Evolutionary conservation across 2,888 invertebrate genomes (phyloP), one percentile per base, ranked within the genome.

Genomic region (Melikaiella ostensackeni): DNA sequence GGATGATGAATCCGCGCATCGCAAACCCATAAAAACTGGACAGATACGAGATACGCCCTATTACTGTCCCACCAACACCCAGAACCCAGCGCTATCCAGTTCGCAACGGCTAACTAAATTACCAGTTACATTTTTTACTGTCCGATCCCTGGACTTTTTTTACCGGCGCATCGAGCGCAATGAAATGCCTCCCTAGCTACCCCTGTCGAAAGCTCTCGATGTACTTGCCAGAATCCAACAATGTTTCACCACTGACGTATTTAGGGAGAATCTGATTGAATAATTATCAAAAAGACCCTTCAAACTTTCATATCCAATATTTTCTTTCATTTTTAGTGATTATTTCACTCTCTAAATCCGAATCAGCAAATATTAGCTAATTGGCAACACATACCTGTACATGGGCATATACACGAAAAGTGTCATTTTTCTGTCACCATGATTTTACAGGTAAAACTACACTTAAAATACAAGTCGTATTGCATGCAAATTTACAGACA

Each of bases 111-210:
- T 90, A 90, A 91, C 90, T 89, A 90, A 90, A 91, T 91, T 90
- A 90, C 90, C 90, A 89, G 90, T 89, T 90, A 91, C 89, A 90
- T 89, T 90, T 90, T 90, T 91, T 91, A 90, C 89, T 89, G 89
- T 89, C 90, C 88, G 87, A 88, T 89, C 86, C 87, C 86, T 85
- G 86, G 86, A 81, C 87, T 85, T 87, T 89, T 89, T 90, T 89
- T 87, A 87, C 85, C 86, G 82, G 78, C 80, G 80, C 82, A 63
- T 89, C 89, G 90, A 90, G 87, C 88, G 88, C 89, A 88, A 89
- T 89, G 89, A 90, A 89, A 89, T 88, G 86, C 88, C 85, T 87
- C 85, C 85, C 84, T 84, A 80, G 84, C 84, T 82, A 82, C 81
- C 80, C 61, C 57, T 78, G 80, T 76, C 80, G 81, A 77, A 82